phyloP scores from a whole-genome alignment of 2,113 vertebrate genomes.

The Smithornis capensis region DNA sequence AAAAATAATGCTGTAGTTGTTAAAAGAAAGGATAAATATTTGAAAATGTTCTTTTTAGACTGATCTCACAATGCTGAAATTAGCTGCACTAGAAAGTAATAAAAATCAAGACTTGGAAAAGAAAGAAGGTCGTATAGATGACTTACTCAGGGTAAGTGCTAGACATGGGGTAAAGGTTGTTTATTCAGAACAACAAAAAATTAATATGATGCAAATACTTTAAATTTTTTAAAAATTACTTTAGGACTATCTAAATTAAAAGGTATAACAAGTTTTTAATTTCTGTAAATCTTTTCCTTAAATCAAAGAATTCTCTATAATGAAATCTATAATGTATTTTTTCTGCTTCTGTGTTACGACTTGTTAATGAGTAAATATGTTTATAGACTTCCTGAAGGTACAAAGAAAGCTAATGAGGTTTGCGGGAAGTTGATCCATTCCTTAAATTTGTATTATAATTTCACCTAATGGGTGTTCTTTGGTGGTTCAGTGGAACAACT shows the following conservation, averaged over 20 bases:
- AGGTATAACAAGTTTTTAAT: neutral
- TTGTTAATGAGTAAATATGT: neutral
- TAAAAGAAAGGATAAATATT: constrained; percentile 15
- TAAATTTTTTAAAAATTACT: neutral
- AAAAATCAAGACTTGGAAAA: constrained; percentile 99
- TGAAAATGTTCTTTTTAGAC: constrained; percentile 80
- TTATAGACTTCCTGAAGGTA: neutral
- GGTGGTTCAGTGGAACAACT: neutral
- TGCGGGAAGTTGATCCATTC: neutral
- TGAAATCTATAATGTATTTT: neutral
- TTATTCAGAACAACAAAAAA: neutral
- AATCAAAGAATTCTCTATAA: neutral
- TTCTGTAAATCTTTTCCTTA: neutral
- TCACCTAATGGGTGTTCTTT: neutral
- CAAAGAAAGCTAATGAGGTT: neutral
- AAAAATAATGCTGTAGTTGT: neutral
- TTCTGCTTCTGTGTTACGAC: neutral
- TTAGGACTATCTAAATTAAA: neutral
- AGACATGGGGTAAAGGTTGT: neutral
- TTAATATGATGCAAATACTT: neutral
- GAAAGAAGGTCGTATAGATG: constrained; percentile 99
- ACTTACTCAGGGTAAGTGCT: constrained; percentile 94
- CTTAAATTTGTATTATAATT: neutral
- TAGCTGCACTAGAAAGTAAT: constrained; percentile 98
- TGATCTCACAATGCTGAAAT: constrained; percentile 95